Evolutionary conservation across 2,113 vertebrate species (phyloP).

Genomic region (Syrrhaptes paradoxus): DNA sequence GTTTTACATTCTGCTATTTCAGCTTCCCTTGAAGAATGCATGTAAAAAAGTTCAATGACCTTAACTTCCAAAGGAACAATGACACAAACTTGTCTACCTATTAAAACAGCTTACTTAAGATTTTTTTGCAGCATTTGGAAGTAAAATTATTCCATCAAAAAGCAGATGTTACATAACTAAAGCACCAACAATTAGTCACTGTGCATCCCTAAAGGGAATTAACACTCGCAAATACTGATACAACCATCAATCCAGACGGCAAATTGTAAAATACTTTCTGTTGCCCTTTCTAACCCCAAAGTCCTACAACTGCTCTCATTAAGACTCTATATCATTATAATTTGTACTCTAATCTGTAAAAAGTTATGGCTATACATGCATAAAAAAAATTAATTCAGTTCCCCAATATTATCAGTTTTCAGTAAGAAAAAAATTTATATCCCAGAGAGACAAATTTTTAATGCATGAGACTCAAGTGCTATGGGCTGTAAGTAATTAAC

Average conservation of each 20-base stretch:
- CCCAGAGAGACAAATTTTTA: too few species aligned
- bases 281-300: background rate
- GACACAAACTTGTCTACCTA: slow-evolving; percentile 79
- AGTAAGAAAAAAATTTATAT: too few species aligned
- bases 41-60: slow-evolving; percentile 79
- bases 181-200: slow-evolving; percentile 80
- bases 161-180: slow-evolving; percentile 78
- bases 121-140: slow-evolving; percentile 77
- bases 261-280: slow-evolving; percentile 52
- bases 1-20: slow-evolving; percentile 84
- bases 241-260: slow-evolving; percentile 74
- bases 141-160: slow-evolving; percentile 84
- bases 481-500: too few species aligned
- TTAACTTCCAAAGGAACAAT: slow-evolving; percentile 69
- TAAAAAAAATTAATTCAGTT: too few species aligned
- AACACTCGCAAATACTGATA: slow-evolving; percentile 45
- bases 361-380: too few species aligned
- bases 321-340: background rate
- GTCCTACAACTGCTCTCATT: background rate
- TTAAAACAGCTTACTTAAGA: slow-evolving; percentile 85
- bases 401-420: too few species aligned
- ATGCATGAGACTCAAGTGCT: too few species aligned
- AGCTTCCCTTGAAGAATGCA: slow-evolving; percentile 82
- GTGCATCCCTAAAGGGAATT: slow-evolving; percentile 69
- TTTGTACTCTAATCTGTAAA: background rate